Percentiles rank a stretch among this genome's conserved stretches.
phyloP scores from a whole-genome alignment of 2,888 invertebrate species.

The Steinernema carpocapsae region DNA sequence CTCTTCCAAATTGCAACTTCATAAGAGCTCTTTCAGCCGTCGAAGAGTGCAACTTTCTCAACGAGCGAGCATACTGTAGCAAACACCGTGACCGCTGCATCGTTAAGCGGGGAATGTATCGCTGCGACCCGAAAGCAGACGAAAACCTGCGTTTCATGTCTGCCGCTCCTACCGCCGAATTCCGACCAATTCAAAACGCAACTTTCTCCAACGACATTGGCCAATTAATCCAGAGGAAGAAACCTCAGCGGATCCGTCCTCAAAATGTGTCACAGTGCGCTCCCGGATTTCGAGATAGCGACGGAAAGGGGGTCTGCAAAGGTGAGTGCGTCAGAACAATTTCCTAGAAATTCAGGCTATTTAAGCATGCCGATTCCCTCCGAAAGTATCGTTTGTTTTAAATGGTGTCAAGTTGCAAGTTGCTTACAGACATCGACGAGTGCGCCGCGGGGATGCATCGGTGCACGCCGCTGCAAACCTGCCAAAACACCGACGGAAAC shows the following conservation, averaged over 20 bases:
- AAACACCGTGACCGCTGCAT: conserved; percentile 23
- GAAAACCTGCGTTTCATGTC: conserved; percentile 31
- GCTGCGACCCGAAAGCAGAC: conserved; percentile 22
- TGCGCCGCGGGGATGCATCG: conserved; percentile 79
- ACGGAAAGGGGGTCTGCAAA: conserved; percentile 23
- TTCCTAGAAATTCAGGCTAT: neutral
- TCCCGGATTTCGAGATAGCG: neutral
- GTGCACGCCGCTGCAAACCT: conserved; percentile 76
- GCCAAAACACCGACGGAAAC: conserved; percentile 85
- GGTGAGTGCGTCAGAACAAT: conserved; percentile 18
- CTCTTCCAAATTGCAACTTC: neutral
- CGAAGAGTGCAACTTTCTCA: conserved; percentile 22
- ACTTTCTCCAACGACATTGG: conserved; percentile 2
- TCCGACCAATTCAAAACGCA: neutral
- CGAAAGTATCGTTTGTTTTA: conserved; percentile 4
- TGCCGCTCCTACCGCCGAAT: conserved; percentile 6
- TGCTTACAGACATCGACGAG: conserved; percentile 83
- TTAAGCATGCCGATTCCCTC: neutral
- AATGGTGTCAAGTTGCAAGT: neutral
- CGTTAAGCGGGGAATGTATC: conserved; percentile 31
- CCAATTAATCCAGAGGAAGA: conserved; percentile 7
- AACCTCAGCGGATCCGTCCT: conserved; percentile 1
- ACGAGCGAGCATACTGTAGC: conserved; percentile 10
- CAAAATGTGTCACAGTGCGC: conserved; percentile 3
- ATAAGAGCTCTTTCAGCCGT: neutral